Conservation (phyloP, 1,140 invertebrate species). For the Aphis craccivora region DNA sequence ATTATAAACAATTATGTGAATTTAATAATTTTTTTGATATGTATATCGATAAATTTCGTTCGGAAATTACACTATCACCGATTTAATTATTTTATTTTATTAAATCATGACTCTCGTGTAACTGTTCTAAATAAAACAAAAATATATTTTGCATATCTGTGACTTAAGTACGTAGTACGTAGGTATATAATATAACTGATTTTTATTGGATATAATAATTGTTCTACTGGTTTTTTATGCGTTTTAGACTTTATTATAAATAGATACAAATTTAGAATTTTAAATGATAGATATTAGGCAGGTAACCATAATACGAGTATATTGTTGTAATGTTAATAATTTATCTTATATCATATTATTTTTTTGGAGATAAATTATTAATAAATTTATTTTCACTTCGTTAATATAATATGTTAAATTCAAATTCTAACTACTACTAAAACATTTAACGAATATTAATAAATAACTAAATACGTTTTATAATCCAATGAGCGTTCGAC, state of each 20-base stretch:
- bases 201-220: background rate
- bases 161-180: background rate
- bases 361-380: background rate
- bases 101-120: background rate
- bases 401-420: background rate
- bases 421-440: background rate
- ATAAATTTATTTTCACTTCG: background rate
- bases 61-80: background rate
- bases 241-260: background rate
- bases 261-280: background rate
- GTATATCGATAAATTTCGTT: background rate
- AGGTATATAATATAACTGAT: background rate
- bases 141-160: background rate
- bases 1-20: background rate
- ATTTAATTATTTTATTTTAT: background rate
- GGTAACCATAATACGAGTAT: background rate
- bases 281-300: background rate
- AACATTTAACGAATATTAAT: too few relatives aligned
- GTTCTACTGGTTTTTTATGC: background rate
- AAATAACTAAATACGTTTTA: too few relatives aligned
- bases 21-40: background rate
- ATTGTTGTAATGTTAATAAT: background rate
- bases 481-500: too few relatives aligned
- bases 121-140: background rate
- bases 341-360: background rate